A percentile compares a stretch with the other conserved stretches of the same genome.
These are phyloP conservation scores for Dreissena rostriformis DNA, from an alignment of 1,140 invertebrate genomes.

Conservation along the genomic window DNA sequence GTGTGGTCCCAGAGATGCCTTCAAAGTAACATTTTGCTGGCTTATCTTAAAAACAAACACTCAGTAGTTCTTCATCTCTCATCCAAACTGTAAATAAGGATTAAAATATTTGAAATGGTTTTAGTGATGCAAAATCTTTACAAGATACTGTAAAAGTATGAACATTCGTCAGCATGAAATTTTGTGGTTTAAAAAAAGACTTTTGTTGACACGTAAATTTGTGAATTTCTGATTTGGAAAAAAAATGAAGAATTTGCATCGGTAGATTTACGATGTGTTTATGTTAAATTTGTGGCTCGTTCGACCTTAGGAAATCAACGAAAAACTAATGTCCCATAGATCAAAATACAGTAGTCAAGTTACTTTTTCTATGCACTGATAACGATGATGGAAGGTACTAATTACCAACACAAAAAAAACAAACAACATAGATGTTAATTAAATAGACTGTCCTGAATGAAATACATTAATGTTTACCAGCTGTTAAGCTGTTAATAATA, in stretches of 20 bases:
- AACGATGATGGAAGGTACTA: neutral
- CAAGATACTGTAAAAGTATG: constrained; percentile 2
- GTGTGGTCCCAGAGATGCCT: constrained; percentile 23
- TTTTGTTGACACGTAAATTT: too few relatives aligned
- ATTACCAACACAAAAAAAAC: neutral
- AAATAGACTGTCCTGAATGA: constrained; percentile 3
- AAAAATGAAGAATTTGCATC: neutral
- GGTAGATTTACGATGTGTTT: neutral
- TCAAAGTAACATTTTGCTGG: constrained; percentile 2
- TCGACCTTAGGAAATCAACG: neutral
- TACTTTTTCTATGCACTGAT: neutral
- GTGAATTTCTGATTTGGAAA: too few relatives aligned
- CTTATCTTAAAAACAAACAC: constrained; percentile 1
- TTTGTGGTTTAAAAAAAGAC: too few relatives aligned
- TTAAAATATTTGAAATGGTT: constrained; percentile 20
- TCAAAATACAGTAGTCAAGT: neutral
- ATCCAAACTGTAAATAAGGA: neutral
- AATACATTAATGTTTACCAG: neutral
- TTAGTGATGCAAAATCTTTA: constrained; percentile 30
- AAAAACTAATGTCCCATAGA: neutral
- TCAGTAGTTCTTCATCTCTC: neutral
- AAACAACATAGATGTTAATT: neutral
- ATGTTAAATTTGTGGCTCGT: neutral
- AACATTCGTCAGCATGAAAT: neutral
- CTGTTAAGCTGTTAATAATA: constrained; percentile 8